Evolutionary conservation across 2,113 vertebrate species (phyloP).

Genomic region (Sylvilagus bachmani): DNA sequence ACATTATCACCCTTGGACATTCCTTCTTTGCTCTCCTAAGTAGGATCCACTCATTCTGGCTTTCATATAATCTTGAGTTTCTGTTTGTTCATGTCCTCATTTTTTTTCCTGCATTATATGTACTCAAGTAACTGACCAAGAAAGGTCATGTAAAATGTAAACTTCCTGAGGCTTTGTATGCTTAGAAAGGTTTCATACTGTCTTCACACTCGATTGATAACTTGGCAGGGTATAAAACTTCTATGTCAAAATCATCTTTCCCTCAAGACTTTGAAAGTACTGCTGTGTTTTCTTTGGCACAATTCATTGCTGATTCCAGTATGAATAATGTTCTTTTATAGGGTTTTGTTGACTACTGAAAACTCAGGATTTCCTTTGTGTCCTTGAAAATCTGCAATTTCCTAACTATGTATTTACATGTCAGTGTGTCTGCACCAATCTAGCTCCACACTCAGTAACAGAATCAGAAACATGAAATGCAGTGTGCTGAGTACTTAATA

Average conservation of each 20-base stretch:
- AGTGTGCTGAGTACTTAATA: background rate
- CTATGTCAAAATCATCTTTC: slow-evolving; percentile 9
- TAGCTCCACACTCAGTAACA: background rate
- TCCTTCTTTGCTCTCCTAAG: background rate
- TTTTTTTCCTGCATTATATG: background rate
- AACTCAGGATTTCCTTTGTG: slow-evolving; percentile 9
- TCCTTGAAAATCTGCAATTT: background rate
- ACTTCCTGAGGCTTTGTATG: background rate
- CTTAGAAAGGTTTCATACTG: slow-evolving; percentile 12
- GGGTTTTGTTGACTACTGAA: background rate
- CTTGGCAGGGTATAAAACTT: slow-evolving; percentile 45
- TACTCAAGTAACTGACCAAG: slow-evolving; percentile 21
- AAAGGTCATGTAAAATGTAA: background rate
- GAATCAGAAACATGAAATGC: background rate
- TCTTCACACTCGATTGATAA: background rate
- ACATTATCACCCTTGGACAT: background rate
- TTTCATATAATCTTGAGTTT: slow-evolving; percentile 7
- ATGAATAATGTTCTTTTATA: background rate
- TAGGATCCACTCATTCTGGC: background rate
- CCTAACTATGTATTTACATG: background rate
- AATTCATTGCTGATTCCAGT: background rate
- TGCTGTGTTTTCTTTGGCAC: background rate
- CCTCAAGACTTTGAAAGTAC: background rate
- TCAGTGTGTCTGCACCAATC: background rate
- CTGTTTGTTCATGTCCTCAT: background rate